Evolutionary conservation across 2,888 invertebrate species (phyloP).

Genomic region (Nomada flava): DNA sequence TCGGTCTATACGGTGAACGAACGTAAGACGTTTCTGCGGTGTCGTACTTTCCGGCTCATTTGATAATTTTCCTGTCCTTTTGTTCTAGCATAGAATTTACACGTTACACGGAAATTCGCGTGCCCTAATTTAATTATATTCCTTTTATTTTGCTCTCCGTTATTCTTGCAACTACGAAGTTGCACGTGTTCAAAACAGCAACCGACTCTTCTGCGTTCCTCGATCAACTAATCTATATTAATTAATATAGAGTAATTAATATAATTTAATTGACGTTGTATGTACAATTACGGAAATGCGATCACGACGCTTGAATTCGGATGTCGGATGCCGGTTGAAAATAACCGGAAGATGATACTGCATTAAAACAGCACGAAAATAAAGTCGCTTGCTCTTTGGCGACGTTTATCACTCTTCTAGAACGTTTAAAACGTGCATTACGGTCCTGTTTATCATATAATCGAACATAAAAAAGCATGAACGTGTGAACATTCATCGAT

Average conservation of each 20-base stretch:
- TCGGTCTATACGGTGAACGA: conserved; percentile 24
- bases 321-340: conserved; percentile 4
- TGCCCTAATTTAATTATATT: background rate
- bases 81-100: conserved; percentile 12
- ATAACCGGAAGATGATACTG: conserved; percentile 56
- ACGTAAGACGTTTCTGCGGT: conserved; percentile 6
- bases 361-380: conserved; percentile 53
- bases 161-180: conserved; percentile 31
- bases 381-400: conserved; percentile 34
- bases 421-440: conserved; percentile 2
- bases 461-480: conserved; percentile 17
- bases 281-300: conserved; percentile 15
- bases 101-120: conserved; percentile 15
- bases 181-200: conserved; percentile 7
- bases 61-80: conserved; percentile 14
- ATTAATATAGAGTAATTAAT: conserved; percentile 19
- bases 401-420: conserved; percentile 4
- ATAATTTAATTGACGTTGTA: conserved; percentile 12
- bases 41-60: conserved; percentile 6
- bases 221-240: conserved; percentile 21
- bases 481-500: conserved; percentile 18
- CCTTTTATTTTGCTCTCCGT: conserved; percentile 26
- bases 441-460: background rate
- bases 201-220: conserved; percentile 4
- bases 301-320: background rate